Conservation (phyloP, 2,113 vertebrate genomes). For the Alexandromys fortis region DNA sequence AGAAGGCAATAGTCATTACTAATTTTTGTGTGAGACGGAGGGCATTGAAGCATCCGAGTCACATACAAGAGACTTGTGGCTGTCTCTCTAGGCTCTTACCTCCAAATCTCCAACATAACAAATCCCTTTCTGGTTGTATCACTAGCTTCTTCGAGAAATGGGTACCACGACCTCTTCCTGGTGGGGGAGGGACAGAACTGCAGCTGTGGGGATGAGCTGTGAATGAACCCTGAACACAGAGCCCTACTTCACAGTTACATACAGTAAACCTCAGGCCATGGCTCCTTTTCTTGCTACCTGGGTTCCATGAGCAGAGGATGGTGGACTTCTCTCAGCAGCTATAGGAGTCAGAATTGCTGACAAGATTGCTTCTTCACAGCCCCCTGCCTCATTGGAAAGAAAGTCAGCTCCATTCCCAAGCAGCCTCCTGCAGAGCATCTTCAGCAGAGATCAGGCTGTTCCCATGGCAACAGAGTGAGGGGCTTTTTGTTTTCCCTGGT, state of each 20-base stretch:
- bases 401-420: constrained; percentile 45
- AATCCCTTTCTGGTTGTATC: neutral
- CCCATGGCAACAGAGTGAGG: constrained; percentile 75
- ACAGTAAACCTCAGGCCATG: neutral
- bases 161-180: neutral
- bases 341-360: neutral
- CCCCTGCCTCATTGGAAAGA: constrained; percentile 24
- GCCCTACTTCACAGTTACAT: neutral
- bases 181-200: neutral
- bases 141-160: constrained; percentile 9
- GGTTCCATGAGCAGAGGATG: neutral
- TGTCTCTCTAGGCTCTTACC: neutral
- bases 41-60: neutral
- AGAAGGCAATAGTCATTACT: constrained; percentile 8
- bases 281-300: constrained; percentile 1
- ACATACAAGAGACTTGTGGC: neutral
- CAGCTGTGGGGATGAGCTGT: neutral
- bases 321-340: neutral
- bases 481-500: constrained; percentile 72
- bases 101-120: neutral
- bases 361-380: neutral
- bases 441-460: constrained; percentile 44
- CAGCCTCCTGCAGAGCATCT: constrained; percentile 65
- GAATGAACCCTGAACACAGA: constrained; percentile 26
- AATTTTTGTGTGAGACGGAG: neutral